A percentile compares a stretch with the other conserved stretches of the same genome.
phyloP scores from a whole-genome alignment of 2,797 vertebrate species.

The Percopsis omiscomaycus region DNA sequence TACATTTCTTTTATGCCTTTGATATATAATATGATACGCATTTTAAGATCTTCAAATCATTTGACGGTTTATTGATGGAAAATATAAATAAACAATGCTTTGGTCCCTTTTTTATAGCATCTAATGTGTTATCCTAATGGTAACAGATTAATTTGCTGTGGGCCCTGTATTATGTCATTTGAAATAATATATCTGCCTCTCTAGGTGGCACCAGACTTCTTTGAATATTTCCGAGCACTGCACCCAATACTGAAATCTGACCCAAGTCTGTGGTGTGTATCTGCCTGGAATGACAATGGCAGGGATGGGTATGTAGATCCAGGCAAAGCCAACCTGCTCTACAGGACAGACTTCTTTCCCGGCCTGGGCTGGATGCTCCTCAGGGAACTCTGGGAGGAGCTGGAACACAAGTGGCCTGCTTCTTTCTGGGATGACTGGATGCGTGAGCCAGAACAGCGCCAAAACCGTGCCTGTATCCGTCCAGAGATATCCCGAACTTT shows the following conservation, averaged over 20 bases:
- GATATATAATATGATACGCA: not conserved
- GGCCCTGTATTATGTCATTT: not conserved
- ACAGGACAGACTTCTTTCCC: constrained; percentile 93
- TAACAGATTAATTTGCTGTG: not conserved
- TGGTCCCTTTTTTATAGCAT: constrained; percentile 4
- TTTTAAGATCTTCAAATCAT: not conserved
- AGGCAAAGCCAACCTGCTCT: constrained; percentile 75
- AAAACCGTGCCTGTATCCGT: constrained; percentile 83
- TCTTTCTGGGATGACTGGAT: constrained; percentile 98
- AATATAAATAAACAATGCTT: not conserved
- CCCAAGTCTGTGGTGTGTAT: constrained; percentile 87
- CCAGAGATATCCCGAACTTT: constrained; percentile 90
- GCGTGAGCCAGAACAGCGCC: constrained; percentile 87
- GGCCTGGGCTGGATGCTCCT: constrained; percentile 90
- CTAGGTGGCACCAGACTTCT: constrained; percentile 91
- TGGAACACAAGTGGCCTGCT: constrained; percentile 91
- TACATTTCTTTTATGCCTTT: not conserved
- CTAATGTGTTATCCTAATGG: not conserved
- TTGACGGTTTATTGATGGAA: not conserved
- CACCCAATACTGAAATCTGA: constrained; percentile 80
- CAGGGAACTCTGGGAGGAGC: constrained; percentile 85
- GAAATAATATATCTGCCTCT: constrained; percentile 36
- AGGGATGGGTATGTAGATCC: constrained; percentile 85
- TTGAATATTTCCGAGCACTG: constrained; percentile 88
- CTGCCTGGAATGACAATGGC: constrained; percentile 96